Conservation (phyloP, 2,888 invertebrate genomes). For the Gandaritis pyraliata region DNA sequence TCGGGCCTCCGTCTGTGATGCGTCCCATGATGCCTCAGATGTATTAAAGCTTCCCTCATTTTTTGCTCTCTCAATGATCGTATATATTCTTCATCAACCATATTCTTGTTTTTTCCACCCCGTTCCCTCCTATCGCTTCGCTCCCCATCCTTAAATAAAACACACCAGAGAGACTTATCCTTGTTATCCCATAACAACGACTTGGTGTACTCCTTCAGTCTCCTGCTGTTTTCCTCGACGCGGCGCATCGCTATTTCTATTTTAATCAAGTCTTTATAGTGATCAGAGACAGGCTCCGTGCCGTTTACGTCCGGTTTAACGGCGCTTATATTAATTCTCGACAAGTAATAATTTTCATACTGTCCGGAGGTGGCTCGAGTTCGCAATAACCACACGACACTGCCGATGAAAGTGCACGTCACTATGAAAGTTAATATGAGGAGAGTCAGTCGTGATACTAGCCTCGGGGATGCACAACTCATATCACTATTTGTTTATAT, state of each 20-base stretch:
- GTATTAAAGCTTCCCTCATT: slow-evolving; percentile 74
- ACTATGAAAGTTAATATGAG: slow-evolving; percentile 76
- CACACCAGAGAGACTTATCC: slow-evolving; percentile 81
- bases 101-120: slow-evolving; percentile 59
- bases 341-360: slow-evolving; percentile 83
- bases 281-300: slow-evolving; percentile 70
- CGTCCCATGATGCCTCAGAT: slow-evolving; percentile 75
- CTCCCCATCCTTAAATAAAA: slow-evolving; percentile 79
- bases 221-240: slow-evolving; percentile 79
- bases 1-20: slow-evolving; percentile 75
- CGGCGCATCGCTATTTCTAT: slow-evolving; percentile 82
- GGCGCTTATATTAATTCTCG: slow-evolving; percentile 82
- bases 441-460: slow-evolving; percentile 77
- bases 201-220: slow-evolving; percentile 80
- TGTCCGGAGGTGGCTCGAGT: slow-evolving; percentile 68
- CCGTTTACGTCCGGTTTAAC: slow-evolving; percentile 64
- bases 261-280: slow-evolving; percentile 82
- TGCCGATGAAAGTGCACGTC: slow-evolving; percentile 76
- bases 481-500: slow-evolving; percentile 83
- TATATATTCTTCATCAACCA: slow-evolving; percentile 72
- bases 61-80: slow-evolving; percentile 72
- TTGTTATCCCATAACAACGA: slow-evolving; percentile 81
- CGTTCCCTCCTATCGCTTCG: slow-evolving; percentile 58
- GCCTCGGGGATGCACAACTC: slow-evolving; percentile 79
- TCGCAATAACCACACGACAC: slow-evolving; percentile 78